A percentile compares a stretch with the other conserved stretches of the same genome.
Evolutionary conservation across 1,140 invertebrate species (phyloP).

Genomic region (Tetramorium parvispinum): DNA sequence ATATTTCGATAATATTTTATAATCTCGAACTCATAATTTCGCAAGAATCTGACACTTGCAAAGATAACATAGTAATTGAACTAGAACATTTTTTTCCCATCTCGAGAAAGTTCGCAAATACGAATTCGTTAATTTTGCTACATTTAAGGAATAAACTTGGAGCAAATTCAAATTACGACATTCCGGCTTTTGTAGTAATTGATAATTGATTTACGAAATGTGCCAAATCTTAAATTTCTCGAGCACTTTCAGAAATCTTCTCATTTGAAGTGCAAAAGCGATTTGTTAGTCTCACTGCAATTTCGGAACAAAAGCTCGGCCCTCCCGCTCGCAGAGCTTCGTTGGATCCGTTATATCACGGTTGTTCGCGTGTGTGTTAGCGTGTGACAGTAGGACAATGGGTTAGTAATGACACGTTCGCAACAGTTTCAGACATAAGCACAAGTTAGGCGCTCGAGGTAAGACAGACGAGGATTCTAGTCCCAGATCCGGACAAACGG

Average conservation of each 20-base stretch:
- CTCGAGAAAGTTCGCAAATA: background rate
- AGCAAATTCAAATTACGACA: background rate
- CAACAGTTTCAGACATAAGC: constrained; percentile 71
- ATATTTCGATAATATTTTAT: background rate
- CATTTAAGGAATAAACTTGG: background rate
- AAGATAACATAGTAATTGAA: background rate
- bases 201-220: background rate
- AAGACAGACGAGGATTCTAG: constrained; percentile 59
- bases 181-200: background rate
- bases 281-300: constrained; percentile 57
- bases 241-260: background rate
- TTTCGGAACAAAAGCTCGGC: constrained; percentile 43
- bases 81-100: background rate
- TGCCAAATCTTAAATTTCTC: background rate
- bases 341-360: constrained; percentile 52
- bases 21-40: background rate
- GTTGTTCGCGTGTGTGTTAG: constrained; percentile 61
- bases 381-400: constrained; percentile 65
- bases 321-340: constrained; percentile 32
- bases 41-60: background rate
- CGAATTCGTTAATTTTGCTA: background rate
- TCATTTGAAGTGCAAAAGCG: background rate
- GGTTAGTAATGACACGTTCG: constrained; percentile 70
- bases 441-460: constrained; percentile 65
- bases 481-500: constrained; percentile 58